phyloP scores from a whole-genome alignment of 2,888 invertebrate genomes.

The Lomographa bimaculata region DNA sequence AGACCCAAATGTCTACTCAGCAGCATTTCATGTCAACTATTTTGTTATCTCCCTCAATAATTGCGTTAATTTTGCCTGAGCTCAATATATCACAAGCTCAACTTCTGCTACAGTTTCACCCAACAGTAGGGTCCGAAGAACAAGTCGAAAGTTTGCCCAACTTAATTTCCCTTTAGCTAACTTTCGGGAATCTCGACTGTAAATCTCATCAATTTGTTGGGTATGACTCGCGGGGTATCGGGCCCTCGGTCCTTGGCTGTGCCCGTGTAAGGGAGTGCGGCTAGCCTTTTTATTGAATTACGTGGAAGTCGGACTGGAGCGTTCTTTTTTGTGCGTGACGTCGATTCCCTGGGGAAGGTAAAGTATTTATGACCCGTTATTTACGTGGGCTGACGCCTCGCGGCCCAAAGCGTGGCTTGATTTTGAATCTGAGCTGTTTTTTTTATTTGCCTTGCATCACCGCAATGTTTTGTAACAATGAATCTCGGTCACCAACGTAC shows the following conservation, averaged over 20 bases:
- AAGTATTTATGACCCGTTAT: constrained; percentile 51
- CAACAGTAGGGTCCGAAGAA: constrained; percentile 55
- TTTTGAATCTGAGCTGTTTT: constrained; percentile 3
- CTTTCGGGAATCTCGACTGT: constrained; percentile 67
- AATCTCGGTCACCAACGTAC: no score
- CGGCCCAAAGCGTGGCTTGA: constrained; percentile 6
- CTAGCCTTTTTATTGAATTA: constrained; percentile 68
- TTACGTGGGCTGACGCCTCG: constrained; percentile 39
- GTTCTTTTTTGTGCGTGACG: constrained; percentile 49
- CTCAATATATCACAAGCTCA: neutral
- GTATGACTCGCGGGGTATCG: constrained; percentile 33
- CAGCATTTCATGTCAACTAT: no score
- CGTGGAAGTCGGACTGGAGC: constrained; percentile 46
- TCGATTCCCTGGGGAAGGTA: constrained; percentile 36
- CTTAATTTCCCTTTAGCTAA: constrained; percentile 74
- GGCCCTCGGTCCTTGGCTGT: constrained; percentile 30
- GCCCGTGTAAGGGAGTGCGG: constrained; percentile 46
- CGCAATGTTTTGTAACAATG: no score
- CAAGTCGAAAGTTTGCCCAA: constrained; percentile 64
- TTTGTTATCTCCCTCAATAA: no score
- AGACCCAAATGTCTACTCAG: no score
- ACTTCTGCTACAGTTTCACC: constrained; percentile 27
- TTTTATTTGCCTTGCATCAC: no score
- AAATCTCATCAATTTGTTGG: constrained; percentile 76
- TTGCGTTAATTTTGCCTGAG: no score